A percentile compares a stretch with the other conserved stretches of the same genome.
phyloP scores from a whole-genome alignment of 2,797 vertebrate species.

The Huso huso region DNA sequence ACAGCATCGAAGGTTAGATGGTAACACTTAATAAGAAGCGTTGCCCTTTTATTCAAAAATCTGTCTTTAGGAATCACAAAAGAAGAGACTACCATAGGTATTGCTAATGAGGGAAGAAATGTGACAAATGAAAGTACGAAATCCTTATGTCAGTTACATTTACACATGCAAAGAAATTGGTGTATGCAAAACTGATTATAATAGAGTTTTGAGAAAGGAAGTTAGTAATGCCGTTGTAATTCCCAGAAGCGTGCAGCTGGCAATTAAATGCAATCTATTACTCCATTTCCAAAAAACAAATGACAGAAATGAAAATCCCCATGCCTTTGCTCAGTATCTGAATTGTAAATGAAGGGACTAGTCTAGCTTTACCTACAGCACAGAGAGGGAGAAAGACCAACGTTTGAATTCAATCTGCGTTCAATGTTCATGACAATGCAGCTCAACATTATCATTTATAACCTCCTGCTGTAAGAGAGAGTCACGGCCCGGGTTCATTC shows the following conservation, averaged over 20 bases:
- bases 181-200: background rate
- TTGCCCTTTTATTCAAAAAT: background rate
- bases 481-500: background rate
- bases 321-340: background rate
- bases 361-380: too few species aligned
- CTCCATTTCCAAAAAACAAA: conserved; percentile 1
- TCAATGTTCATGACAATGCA: background rate
- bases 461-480: background rate
- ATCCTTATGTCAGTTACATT: background rate
- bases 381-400: background rate
- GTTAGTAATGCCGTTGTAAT: background rate
- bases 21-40: background rate
- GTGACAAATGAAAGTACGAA: background rate
- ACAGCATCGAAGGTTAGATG: background rate
- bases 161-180: background rate
- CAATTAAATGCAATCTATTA: background rate
- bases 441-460: background rate
- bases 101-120: background rate
- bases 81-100: background rate
- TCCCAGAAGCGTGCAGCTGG: background rate
- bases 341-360: background rate
- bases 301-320: background rate
- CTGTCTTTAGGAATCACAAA: background rate
- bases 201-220: too few species aligned
- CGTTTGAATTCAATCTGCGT: background rate